Conservation (phyloP, 2,797 vertebrate species). For the Hydrolagus colliei region DNA sequence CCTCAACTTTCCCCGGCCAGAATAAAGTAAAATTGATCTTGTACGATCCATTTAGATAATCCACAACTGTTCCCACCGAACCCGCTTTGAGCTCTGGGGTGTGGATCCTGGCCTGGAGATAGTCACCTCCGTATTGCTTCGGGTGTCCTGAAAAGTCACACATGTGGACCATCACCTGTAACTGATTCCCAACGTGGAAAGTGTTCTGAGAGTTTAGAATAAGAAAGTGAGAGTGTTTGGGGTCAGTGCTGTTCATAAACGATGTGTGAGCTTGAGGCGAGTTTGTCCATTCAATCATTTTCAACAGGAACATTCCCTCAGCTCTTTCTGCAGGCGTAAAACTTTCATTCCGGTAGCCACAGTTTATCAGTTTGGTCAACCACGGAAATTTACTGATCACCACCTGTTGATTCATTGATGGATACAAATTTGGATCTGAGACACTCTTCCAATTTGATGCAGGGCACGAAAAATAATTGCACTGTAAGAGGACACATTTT, state of each 20-base stretch:
- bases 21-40: constrained; percentile 73
- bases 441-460: not conserved
- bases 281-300: constrained; percentile 66
- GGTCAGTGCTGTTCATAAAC: constrained; percentile 72
- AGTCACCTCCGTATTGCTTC: too few relatives aligned
- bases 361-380: constrained; percentile 61
- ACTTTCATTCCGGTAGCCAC: constrained; percentile 64
- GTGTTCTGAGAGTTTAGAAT: too few relatives aligned
- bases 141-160: too few relatives aligned
- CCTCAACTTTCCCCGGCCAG: constrained; percentile 71
- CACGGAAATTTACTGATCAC: not conserved
- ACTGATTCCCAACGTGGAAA: too few relatives aligned
- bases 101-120: too few relatives aligned
- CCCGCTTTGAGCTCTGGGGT: too few relatives aligned
- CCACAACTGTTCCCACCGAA: too few relatives aligned
- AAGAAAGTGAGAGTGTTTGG: constrained; percentile 73
- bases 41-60: too few relatives aligned
- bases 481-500: not conserved
- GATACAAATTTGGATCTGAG: not conserved
- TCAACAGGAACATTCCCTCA: constrained; percentile 73
- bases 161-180: too few relatives aligned
- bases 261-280: constrained; percentile 43
- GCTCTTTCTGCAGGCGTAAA: constrained; percentile 64
- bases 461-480: too few relatives aligned
- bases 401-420: not conserved